Conservation (phyloP, 2,888 invertebrate genomes). For the Gymnosoma rotundatum region DNA sequence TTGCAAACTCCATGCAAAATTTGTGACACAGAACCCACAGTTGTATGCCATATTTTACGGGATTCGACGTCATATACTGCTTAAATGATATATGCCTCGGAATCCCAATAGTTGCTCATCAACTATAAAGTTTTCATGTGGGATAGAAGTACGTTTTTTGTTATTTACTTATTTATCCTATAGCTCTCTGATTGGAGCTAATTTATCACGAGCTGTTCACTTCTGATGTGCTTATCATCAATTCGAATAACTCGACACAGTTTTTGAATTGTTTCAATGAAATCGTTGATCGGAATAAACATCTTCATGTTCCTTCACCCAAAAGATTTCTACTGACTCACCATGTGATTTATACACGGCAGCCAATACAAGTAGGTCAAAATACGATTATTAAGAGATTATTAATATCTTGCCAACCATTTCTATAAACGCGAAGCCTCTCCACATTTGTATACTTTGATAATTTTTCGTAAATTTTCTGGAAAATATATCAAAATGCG, state of each 20-base stretch:
- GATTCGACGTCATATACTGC: background rate
- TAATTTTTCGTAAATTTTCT: conserved; percentile 15
- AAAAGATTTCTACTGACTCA: no score
- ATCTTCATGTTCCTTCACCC: no score
- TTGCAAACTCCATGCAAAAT: conserved; percentile 7
- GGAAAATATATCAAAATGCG: conserved; percentile 7
- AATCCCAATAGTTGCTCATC: conserved; percentile 11
- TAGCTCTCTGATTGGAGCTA: no score
- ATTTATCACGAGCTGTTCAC: no score
- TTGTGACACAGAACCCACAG: conserved; percentile 28
- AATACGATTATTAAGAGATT: no score
- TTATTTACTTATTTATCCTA: background rate
- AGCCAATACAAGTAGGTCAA: no score
- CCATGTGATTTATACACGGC: no score
- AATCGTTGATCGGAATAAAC: conserved; percentile 12
- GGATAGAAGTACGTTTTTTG: background rate
- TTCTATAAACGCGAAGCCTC: conserved; percentile 13
- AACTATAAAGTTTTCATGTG: conserved; percentile 1
- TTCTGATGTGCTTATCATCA: no score
- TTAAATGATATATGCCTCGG: background rate
- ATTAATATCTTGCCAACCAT: no score
- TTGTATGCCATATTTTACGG: no score
- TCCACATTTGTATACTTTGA: conserved; percentile 25
- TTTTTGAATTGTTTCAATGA: conserved; percentile 8
- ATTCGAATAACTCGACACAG: background rate